A percentile compares a stretch with the other conserved stretches of the same genome.
Evolutionary conservation across 2,797 vertebrate species (phyloP).

Genomic region (Gorsachius magnificus): DNA sequence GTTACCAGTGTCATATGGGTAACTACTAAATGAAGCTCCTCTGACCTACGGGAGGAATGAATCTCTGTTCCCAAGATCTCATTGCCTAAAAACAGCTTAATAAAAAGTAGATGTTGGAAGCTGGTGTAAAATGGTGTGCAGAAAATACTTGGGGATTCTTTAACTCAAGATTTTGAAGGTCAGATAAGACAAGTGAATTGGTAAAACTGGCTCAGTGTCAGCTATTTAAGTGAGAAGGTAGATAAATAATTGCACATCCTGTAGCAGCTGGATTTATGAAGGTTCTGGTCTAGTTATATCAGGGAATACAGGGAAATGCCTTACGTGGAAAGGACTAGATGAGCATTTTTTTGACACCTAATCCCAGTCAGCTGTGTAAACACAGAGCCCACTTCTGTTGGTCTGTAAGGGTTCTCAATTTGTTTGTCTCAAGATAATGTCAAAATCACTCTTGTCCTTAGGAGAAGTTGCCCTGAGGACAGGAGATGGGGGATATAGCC

Average conservation of each 20-base stretch:
- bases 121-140: not conserved
- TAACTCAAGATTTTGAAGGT: not conserved
- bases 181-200: not conserved
- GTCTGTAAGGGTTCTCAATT: not conserved
- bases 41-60: not conserved
- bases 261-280: not conserved
- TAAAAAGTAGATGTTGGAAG: not conserved
- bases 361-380: not conserved
- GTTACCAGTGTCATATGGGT: not conserved
- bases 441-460: not conserved
- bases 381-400: not conserved
- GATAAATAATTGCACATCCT: not conserved
- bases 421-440: not conserved
- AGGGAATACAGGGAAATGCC: not conserved
- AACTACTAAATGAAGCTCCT: not conserved
- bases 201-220: not conserved
- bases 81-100: not conserved
- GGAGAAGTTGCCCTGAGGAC: not conserved
- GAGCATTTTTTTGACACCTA: not conserved
- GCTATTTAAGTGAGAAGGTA: not conserved
- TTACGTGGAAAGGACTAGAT: not conserved
- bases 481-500: not conserved
- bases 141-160: not conserved
- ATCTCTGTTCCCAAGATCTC: not conserved
- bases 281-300: not conserved